Evolutionary conservation across 2,113 vertebrate genomes (phyloP), one percentile per base, ranked within the genome.

Genomic region (Prunella fulvescens): DNA sequence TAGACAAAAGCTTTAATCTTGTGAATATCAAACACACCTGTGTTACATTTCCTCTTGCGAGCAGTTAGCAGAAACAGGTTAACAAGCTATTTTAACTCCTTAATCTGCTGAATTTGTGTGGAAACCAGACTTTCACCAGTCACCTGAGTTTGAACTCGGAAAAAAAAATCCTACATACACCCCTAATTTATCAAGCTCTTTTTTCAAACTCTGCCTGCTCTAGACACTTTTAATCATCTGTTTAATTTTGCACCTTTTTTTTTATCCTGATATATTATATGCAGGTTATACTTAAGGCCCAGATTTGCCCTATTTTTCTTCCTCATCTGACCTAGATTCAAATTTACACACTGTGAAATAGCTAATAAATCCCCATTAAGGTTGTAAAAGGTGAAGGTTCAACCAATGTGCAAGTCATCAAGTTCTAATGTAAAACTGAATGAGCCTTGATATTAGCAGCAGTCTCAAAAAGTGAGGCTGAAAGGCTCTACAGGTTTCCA

Each of bases 321-420:
- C 88, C 93, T 97, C 96, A 96, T 97, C 82, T 97, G 97, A 98
- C 97, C 97, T 98, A 97, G 97, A 98, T 98, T 98, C 97, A 98
- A 98, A 98, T 98, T 98, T 98, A 98, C 94, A 97, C 97, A 98
- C 97, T 98, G 97, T 97, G 97, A 98, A 98, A 98, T 98, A 97
- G 97, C 97, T 98, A 98, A 98, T 98, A 98, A 98, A 98, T 98
- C 96, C 97, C 97, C 98, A 98, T 98, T 98, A 98, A 97, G 97
- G 97, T 98, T 97, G 96, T 98, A 97, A 98, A 98, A 98, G 97
- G 97, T 97, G 96, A 98, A 97, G 95, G 96, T 98, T 98, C 98
- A 98, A 97, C 95, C 93, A 95, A 83, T 97, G 95, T 97, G 96
- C 95, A 97, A 98, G 96, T 97, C 96, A 96, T 98, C 97, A 98